Conservation (phyloP, 92 coral and sea anemone species). For the Zoanthus sociatus region DNA sequence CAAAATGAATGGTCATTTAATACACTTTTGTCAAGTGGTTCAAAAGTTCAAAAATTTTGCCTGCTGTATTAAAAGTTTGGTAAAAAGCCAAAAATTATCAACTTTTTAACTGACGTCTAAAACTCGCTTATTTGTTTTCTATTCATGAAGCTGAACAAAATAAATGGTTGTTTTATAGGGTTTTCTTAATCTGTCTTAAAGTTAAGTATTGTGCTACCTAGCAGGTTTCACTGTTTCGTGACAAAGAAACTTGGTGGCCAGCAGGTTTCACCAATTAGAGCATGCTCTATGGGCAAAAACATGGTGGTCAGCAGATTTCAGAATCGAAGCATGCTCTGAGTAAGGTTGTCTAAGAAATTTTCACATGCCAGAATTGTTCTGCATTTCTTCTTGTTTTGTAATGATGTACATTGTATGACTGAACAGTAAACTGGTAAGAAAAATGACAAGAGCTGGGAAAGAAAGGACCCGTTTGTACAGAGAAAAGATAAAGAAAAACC, state of each 20-base stretch:
- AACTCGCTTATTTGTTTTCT: background rate
- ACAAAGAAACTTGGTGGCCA: background rate
- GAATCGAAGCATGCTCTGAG: background rate
- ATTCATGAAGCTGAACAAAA: background rate
- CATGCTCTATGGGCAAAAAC: background rate
- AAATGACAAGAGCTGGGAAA: background rate
- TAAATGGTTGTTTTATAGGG: background rate
- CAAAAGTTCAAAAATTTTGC: background rate
- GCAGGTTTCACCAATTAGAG: background rate
- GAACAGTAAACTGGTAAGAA: background rate
- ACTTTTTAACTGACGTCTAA: background rate
- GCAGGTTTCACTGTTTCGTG: background rate
- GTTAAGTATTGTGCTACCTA: background rate
- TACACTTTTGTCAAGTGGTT: background rate
- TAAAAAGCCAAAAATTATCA: background rate
- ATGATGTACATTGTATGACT: background rate
- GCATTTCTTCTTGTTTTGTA: background rate
- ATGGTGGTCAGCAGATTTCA: background rate
- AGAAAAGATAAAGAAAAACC: background rate
- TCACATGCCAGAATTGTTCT: background rate
- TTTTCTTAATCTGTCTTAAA: background rate
- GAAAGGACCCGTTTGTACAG: background rate
- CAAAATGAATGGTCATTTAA: background rate
- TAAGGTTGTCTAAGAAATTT: background rate
- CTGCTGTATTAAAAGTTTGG: background rate